A percentile compares a stretch with the other conserved stretches of the same genome.
Evolutionary conservation across 2,113 vertebrate genomes (phyloP).

Genomic region (Euleptes europaea): DNA sequence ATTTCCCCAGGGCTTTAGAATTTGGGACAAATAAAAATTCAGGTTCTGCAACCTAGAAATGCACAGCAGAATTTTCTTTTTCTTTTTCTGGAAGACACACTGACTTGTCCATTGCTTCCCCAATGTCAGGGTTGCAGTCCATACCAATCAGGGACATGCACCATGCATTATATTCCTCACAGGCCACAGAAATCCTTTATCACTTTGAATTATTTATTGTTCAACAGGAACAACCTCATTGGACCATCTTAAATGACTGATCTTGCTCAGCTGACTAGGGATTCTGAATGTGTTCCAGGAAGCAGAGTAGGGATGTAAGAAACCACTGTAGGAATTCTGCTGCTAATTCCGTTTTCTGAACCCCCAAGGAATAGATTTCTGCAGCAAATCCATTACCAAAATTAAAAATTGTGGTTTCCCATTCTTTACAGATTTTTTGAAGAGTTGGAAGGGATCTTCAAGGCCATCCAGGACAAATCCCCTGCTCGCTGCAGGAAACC

Average conservation of each 20-base stretch:
- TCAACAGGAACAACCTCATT: background rate
- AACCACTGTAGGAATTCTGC: background rate
- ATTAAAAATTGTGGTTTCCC: background rate
- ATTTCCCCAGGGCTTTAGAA: background rate
- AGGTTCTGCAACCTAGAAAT: background rate
- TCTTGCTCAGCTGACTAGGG: background rate
- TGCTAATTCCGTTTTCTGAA: background rate
- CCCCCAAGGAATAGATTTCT: background rate
- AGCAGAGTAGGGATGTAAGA: background rate
- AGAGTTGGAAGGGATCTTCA: no score
- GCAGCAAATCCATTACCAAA: background rate
- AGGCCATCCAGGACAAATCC: no score
- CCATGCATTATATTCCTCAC: background rate
- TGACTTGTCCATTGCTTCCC: background rate
- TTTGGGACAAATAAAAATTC: background rate
- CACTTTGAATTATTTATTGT: background rate
- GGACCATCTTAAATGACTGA: background rate
- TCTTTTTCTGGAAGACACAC: background rate
- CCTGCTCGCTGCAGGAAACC: no score
- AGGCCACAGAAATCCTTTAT: background rate
- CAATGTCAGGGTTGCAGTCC: background rate
- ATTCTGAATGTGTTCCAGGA: background rate
- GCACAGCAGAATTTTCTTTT: background rate
- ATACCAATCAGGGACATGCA: background rate
- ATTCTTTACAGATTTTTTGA: background rate